These are phyloP conservation scores for Fragum whitleyi DNA, from an alignment of 2,888 invertebrate species.

Conservation along the genomic window DNA sequence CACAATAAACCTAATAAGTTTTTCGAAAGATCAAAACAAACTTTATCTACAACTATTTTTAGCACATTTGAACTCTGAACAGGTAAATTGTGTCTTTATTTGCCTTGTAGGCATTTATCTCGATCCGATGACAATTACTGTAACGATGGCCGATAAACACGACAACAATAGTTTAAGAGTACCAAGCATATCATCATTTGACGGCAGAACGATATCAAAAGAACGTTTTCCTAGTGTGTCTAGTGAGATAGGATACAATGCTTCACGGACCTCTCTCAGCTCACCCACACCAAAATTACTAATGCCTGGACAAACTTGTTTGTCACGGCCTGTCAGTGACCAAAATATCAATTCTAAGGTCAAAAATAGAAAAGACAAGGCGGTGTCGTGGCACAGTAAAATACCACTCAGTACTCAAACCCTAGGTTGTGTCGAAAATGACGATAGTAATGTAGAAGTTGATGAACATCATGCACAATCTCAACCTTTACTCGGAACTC, in stretches of 20 bases:
- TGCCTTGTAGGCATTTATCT: constrained; percentile 47
- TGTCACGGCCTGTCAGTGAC: constrained; percentile 61
- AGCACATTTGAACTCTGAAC: too few species aligned
- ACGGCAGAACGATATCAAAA: constrained; percentile 31
- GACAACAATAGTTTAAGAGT: constrained; percentile 57
- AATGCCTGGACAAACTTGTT: constrained; percentile 12
- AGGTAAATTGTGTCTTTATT: too few species aligned
- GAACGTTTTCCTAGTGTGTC: constrained; percentile 37
- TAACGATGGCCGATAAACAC: constrained; percentile 40
- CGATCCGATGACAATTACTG: constrained; percentile 53
- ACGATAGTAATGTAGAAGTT: constrained; percentile 14
- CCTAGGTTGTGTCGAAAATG: constrained; percentile 58
- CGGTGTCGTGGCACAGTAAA: constrained; percentile 62
- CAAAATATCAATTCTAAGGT: constrained; percentile 51
- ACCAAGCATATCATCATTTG: constrained; percentile 53
- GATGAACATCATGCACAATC: constrained; percentile 66
- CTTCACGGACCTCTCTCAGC: constrained; percentile 30
- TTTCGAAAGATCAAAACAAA: too few species aligned
- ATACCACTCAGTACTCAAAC: constrained; percentile 60
- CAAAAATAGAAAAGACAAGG: constrained; percentile 55
- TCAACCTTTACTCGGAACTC: constrained; percentile 67
- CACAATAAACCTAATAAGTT: too few species aligned
- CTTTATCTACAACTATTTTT: too few species aligned
- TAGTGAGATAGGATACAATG: constrained; percentile 24
- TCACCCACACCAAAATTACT: constrained; percentile 42